Conservation (phyloP, 2,888 invertebrate species). For the Platycheirus rosarum region DNA sequence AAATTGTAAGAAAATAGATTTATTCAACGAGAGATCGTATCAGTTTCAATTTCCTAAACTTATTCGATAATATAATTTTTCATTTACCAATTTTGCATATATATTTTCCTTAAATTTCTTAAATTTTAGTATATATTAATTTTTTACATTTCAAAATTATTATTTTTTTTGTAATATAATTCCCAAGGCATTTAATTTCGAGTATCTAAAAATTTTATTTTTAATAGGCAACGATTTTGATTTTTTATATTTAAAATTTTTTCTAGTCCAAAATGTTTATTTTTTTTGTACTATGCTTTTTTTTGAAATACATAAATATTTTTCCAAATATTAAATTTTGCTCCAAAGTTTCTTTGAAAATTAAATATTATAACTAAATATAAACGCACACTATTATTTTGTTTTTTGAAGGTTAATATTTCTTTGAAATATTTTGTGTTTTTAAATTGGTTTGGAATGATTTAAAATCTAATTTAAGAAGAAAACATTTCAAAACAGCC, state of each 20-base stretch:
- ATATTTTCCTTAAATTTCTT: constrained; percentile 72
- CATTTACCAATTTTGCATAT: constrained; percentile 75
- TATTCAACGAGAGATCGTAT: constrained; percentile 25
- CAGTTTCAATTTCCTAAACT: constrained; percentile 60
- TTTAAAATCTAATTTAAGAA: constrained; percentile 36
- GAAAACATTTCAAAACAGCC: constrained; percentile 64
- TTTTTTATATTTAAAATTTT: constrained; percentile 75
- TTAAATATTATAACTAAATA: constrained; percentile 19
- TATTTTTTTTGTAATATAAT: constrained; percentile 65
- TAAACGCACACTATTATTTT: constrained; percentile 56
- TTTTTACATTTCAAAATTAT: constrained; percentile 65
- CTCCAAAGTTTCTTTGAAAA: constrained; percentile 64
- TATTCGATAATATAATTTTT: constrained; percentile 60
- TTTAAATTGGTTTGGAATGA: constrained; percentile 54
- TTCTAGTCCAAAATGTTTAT: constrained; percentile 71
- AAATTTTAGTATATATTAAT: constrained; percentile 76
- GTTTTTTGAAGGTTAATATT: constrained; percentile 16
- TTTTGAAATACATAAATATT: constrained; percentile 39
- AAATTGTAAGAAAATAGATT: too few species aligned
- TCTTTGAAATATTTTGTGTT: constrained; percentile 11
- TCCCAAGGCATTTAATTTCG: constrained; percentile 73
- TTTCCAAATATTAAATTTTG: constrained; percentile 65
- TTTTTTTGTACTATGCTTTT: constrained; percentile 66
- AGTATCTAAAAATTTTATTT: constrained; percentile 69
- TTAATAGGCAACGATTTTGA: constrained; percentile 70